Conservation (phyloP, 30 jellyfish, hydroid and myxozoan species). For the Turritopsis dohrnii region DNA sequence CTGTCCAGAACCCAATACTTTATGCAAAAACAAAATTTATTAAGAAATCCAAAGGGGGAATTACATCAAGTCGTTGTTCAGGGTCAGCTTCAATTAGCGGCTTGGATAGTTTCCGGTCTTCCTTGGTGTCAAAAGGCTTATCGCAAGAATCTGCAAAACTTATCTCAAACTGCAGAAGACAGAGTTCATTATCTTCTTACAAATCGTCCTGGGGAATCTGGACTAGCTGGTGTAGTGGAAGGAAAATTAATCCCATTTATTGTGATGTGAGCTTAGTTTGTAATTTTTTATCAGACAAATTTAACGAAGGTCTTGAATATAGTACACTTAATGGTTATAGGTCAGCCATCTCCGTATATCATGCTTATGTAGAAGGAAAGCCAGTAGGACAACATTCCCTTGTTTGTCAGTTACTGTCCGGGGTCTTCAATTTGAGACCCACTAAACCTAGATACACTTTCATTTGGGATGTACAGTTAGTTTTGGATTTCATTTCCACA, state of each 20-base stretch:
- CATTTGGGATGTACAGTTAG: too few relatives aligned
- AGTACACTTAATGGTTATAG: too few relatives aligned
- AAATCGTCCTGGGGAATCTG: constrained; percentile 39
- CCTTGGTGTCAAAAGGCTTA: not conserved
- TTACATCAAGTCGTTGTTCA: not conserved
- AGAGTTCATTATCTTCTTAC: constrained; percentile 13
- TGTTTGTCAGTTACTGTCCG: too few relatives aligned
- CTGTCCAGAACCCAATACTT: not conserved
- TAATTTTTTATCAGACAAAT: too few relatives aligned
- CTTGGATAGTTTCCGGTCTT: constrained; percentile 15
- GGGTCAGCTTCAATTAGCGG: not conserved
- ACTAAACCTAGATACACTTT: too few relatives aligned
- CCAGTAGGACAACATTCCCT: too few relatives aligned
- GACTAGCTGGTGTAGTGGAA: constrained; percentile 29
- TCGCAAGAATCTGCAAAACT: constrained; percentile 24
- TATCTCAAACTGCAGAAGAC: constrained; percentile 11
- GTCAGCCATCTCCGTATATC: too few relatives aligned
- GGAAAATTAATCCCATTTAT: constrained; percentile 22
- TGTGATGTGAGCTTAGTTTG: too few relatives aligned
- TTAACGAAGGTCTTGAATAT: too few relatives aligned
- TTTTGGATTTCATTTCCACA: too few relatives aligned
- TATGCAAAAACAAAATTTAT: not conserved
- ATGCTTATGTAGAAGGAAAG: too few relatives aligned
- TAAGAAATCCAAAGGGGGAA: not conserved
- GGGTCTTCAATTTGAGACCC: too few relatives aligned